phyloP scores from a whole-genome alignment of 2,888 invertebrate species.

The Chouioia cunea region DNA sequence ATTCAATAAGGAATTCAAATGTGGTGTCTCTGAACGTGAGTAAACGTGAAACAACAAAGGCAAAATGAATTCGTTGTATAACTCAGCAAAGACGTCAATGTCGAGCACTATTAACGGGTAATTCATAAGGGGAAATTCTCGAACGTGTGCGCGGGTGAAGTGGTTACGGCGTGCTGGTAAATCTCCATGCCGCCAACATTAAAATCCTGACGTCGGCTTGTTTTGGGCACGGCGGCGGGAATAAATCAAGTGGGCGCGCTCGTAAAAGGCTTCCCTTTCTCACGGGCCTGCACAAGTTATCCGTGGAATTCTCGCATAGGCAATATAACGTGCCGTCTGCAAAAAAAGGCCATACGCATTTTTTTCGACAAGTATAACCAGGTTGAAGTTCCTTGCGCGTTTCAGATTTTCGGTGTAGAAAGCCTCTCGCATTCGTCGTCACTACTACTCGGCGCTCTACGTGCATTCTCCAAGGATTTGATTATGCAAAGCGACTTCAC shows the following conservation, averaged over 20 bases:
- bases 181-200: constrained; percentile 40
- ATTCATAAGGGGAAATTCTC: constrained; percentile 32
- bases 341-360: constrained; percentile 42
- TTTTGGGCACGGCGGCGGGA: constrained; percentile 30
- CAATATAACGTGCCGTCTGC: constrained; percentile 36
- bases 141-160: too few species aligned
- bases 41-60: too few species aligned
- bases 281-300: constrained; percentile 51
- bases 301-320: constrained; percentile 57
- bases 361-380: constrained; percentile 49
- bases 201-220: constrained; percentile 48
- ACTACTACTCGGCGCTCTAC: constrained; percentile 55
- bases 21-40: too few species aligned
- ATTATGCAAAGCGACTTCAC: constrained; percentile 60
- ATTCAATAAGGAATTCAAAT: too few species aligned
- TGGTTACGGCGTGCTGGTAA: constrained; percentile 30
- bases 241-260: constrained; percentile 45
- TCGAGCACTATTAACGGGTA: constrained; percentile 34
- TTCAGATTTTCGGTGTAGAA: constrained; percentile 51
- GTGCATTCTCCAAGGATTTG: constrained; percentile 63
- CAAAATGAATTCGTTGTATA: too few species aligned
- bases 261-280: constrained; percentile 42
- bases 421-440: background rate
- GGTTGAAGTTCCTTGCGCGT: constrained; percentile 54
- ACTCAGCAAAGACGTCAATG: background rate